Evolutionary conservation across 2,888 invertebrate species (phyloP).

Genomic region (Drosophila antonietae): DNA sequence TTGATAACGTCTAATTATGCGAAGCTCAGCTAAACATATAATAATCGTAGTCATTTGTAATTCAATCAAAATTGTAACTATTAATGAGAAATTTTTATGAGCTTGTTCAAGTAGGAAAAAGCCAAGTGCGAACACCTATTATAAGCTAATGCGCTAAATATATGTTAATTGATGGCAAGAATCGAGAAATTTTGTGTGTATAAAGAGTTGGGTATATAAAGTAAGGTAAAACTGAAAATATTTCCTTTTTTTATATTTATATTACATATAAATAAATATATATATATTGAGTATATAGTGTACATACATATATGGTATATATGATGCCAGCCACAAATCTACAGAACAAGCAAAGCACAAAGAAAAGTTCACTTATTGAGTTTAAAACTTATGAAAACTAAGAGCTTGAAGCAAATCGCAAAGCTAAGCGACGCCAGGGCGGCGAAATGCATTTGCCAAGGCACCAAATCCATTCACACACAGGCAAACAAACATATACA

Average conservation of each 20-base stretch:
- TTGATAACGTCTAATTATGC: conserved; percentile 21
- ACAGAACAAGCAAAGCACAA: conserved; percentile 16
- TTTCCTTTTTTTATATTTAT: too few relatives aligned
- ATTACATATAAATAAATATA: too few relatives aligned
- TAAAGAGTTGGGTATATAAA: too few relatives aligned
- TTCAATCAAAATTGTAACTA: conserved; percentile 63
- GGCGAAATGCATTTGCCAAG: conserved; percentile 39
- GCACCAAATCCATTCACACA: conserved; percentile 11
- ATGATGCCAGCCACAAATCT: background rate
- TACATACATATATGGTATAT: conserved; percentile 1
- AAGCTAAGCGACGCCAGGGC: conserved; percentile 44
- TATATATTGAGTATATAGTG: background rate
- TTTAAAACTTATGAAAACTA: conserved; percentile 15
- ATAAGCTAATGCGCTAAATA: background rate
- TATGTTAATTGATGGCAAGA: background rate
- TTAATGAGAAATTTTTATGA: conserved; percentile 2
- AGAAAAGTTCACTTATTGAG: conserved; percentile 15
- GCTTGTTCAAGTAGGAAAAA: background rate
- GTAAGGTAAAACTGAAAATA: too few relatives aligned
- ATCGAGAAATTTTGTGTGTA: too few relatives aligned
- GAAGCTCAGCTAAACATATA: conserved; percentile 21
- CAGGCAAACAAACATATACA: background rate
- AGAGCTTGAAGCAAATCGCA: conserved; percentile 3
- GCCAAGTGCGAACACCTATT: background rate
- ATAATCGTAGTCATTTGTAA: conserved; percentile 31